These are phyloP conservation scores for Malachius bipustulatus DNA, from an alignment of 2,888 invertebrate species.

Conservation along the genomic window DNA sequence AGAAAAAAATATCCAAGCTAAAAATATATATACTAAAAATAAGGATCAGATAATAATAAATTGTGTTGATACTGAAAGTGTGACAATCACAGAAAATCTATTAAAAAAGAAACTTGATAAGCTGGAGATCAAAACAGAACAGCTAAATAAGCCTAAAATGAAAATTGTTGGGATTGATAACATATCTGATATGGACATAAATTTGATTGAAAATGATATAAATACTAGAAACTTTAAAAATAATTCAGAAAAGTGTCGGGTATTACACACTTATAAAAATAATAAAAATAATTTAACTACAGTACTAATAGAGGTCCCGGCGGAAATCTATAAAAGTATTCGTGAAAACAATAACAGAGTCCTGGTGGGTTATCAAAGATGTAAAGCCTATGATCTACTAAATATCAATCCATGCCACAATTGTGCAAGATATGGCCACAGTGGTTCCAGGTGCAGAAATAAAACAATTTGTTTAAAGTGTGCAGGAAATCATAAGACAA, in stretches of 20 bases:
- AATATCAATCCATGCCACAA: slow-evolving; percentile 4
- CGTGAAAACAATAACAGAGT: background rate
- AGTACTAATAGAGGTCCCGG: background rate
- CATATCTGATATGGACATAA: background rate
- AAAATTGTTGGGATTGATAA: background rate
- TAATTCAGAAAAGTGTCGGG: background rate
- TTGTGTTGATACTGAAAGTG: slow-evolving; percentile 1
- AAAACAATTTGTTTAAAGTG: background rate
- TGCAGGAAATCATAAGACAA: background rate
- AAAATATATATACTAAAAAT: background rate
- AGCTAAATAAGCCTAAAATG: background rate
- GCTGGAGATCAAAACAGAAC: background rate
- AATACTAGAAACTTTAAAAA: slow-evolving; percentile 1
- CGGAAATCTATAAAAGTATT: background rate
- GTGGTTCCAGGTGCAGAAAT: background rate
- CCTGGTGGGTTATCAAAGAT: slow-evolving; percentile 3
- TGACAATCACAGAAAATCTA: background rate
- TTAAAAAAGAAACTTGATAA: background rate
- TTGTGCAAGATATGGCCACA: slow-evolving; percentile 4
- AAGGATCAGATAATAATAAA: background rate
- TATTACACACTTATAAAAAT: background rate
- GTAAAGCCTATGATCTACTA: background rate
- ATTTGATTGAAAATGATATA: background rate
- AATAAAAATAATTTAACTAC: background rate
- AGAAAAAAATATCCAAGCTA: background rate